Conservation (phyloP, 2,888 invertebrate species). For the Busseola fusca region DNA sequence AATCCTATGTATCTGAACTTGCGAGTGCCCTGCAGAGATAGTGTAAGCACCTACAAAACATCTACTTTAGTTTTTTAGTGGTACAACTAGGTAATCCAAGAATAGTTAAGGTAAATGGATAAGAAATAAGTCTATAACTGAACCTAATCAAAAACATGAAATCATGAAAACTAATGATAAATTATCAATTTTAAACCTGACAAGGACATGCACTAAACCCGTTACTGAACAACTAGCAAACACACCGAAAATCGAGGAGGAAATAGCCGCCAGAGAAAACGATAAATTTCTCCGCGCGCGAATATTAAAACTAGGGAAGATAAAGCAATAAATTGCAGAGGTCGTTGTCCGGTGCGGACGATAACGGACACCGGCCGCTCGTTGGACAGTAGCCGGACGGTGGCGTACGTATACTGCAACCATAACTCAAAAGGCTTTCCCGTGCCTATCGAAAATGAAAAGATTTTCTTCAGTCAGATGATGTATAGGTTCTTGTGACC, state of each 20-base stretch:
- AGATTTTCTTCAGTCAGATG: conserved; percentile 44
- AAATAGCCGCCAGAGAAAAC: conserved; percentile 35
- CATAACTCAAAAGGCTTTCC: conserved; percentile 56
- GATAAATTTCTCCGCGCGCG: conserved; percentile 55
- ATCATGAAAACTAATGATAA: neutral
- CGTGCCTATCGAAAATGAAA: conserved; percentile 57
- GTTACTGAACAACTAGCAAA: conserved; percentile 15
- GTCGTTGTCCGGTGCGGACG: conserved; percentile 54
- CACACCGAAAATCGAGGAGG: conserved; percentile 29
- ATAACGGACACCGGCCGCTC: conserved; percentile 52
- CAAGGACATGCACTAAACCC: neutral
- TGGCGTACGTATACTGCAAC: conserved; percentile 41
- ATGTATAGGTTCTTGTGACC: conserved; percentile 35
- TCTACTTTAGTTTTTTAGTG: neutral
- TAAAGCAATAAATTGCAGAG: conserved; percentile 59
- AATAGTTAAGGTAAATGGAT: neutral
- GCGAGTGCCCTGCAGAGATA: too few relatives aligned
- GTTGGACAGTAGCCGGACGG: conserved; percentile 35
- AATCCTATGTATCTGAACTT: neutral
- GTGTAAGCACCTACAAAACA: neutral
- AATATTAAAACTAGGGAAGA: conserved; percentile 62
- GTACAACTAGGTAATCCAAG: neutral
- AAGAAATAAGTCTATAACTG: neutral
- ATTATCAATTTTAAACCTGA: neutral
- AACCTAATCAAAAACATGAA: neutral